Percentiles rank a stretch among this genome's conserved stretches.
These are phyloP conservation scores for Oligia strigilis DNA, from an alignment of 2,888 invertebrate species.

Conservation along the genomic window DNA sequence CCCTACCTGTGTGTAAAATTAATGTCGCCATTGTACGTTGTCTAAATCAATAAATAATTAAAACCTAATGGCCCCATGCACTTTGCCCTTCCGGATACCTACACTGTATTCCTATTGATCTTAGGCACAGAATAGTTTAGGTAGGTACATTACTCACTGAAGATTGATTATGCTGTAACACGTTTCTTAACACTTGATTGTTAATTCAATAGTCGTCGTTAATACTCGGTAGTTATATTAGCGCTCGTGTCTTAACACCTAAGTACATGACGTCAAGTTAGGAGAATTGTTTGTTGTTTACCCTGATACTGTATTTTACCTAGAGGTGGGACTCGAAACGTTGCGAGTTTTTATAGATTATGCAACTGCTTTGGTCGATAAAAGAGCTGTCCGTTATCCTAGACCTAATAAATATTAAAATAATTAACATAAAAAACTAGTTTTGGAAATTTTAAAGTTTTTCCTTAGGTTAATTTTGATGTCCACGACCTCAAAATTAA, in stretches of 20 bases:
- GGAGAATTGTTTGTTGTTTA: slow-evolving; percentile 47
- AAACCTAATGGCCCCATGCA: not conserved
- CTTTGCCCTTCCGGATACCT: too few species aligned
- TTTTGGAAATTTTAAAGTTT: not conserved
- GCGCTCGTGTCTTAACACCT: slow-evolving; percentile 24
- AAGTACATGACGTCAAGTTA: slow-evolving; percentile 44
- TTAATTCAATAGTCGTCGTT: slow-evolving; percentile 35
- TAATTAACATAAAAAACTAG: not conserved
- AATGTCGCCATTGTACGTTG: too few species aligned
- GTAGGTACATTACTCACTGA: slow-evolving; percentile 1
- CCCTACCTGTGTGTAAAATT: too few species aligned
- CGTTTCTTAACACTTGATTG: slow-evolving; percentile 37
- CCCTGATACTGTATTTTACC: slow-evolving; percentile 27
- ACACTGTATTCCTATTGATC: not conserved
- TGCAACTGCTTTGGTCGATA: not conserved
- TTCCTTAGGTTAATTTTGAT: not conserved
- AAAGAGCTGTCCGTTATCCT: slow-evolving; percentile 8
- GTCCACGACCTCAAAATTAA: not conserved
- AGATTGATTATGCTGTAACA: slow-evolving; percentile 29
- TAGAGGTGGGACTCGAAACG: slow-evolving; percentile 29
- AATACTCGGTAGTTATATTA: slow-evolving; percentile 52
- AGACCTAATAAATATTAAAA: slow-evolving; percentile 4
- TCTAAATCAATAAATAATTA: not conserved
- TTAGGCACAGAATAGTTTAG: not conserved
- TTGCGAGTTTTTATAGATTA: slow-evolving; percentile 22